Percentiles rank a stretch among this genome's conserved stretches.
Evolutionary conservation across 2,797 vertebrate species (phyloP).

Genomic region (Gadopsis marmoratus): DNA sequence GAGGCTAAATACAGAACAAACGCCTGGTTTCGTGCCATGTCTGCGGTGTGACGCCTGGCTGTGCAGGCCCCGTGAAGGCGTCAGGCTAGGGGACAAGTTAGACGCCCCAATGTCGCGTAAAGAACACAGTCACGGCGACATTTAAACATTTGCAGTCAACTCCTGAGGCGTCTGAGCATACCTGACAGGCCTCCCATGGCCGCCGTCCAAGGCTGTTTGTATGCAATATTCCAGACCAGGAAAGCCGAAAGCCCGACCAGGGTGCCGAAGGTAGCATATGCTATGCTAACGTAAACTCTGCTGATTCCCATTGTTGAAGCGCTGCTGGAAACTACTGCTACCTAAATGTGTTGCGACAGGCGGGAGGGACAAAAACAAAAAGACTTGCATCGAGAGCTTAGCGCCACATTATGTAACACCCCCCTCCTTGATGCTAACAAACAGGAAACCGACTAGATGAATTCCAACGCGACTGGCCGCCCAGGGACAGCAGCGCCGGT

Average conservation of each 20-base stretch:
- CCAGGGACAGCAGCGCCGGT: not conserved
- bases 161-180: conserved; percentile 57
- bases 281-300: conserved; percentile 84
- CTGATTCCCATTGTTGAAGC: conserved; percentile 72
- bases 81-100: not conserved
- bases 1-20: not conserved
- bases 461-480: not conserved
- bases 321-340: not conserved
- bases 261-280: conserved; percentile 87
- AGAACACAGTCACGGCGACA: too few relatives aligned
- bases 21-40: too few relatives aligned
- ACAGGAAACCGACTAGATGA: conserved; percentile 27
- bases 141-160: too few relatives aligned
- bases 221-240: conserved; percentile 89
- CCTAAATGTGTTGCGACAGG: not conserved
- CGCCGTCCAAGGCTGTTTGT: conserved; percentile 90
- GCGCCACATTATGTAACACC: conserved; percentile 70
- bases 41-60: not conserved
- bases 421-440: not conserved
- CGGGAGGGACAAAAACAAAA: not conserved
- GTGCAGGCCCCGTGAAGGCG: conserved; percentile 16
- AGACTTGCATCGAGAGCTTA: conserved; percentile 56
- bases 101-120: not conserved
- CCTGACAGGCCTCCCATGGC: conserved; percentile 94
- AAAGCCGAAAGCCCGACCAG: conserved; percentile 89